phyloP scores from a whole-genome alignment of 2,113 vertebrate species.

The Mormoops blainvillei region DNA sequence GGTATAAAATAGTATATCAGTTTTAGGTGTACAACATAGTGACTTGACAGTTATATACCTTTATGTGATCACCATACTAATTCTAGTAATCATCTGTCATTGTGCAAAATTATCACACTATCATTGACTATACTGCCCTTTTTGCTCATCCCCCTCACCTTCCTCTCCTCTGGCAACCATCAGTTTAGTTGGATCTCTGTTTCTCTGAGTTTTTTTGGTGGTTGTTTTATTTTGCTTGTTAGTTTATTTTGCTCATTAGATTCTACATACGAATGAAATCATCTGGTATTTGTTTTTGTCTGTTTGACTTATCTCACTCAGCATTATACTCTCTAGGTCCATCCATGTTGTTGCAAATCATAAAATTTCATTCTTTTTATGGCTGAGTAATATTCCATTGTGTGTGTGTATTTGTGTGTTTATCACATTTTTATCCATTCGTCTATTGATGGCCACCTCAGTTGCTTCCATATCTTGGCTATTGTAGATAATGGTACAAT shows the following conservation, averaged over 20 bases:
- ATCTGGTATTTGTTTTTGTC: not conserved
- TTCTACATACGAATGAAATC: not conserved
- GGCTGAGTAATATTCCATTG: not conserved
- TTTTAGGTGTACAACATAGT: not conserved
- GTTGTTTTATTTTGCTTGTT: too few relatives aligned
- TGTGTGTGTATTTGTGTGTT: not conserved
- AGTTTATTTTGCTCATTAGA: not conserved
- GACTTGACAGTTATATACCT: not conserved
- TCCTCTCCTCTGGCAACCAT: not conserved
- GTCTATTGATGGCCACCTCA: not conserved
- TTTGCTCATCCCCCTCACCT: not conserved
- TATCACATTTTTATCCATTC: not conserved
- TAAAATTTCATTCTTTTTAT: not conserved
- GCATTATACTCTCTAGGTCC: not conserved
- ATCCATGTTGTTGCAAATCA: not conserved
- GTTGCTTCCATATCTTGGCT: not conserved
- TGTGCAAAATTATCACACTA: not conserved
- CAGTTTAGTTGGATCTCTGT: not conserved
- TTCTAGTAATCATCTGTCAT: not conserved
- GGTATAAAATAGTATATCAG: not conserved
- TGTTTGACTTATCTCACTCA: not conserved
- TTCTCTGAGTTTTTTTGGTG: not conserved
- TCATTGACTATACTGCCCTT: not conserved
- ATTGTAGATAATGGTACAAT: not conserved
- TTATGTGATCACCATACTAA: not conserved